A percentile compares a stretch with the other conserved stretches of the same genome.
These are phyloP conservation scores for Muricea muricata DNA, from an alignment of 92 coral and sea anemone genomes.

Conservation along the genomic window DNA sequence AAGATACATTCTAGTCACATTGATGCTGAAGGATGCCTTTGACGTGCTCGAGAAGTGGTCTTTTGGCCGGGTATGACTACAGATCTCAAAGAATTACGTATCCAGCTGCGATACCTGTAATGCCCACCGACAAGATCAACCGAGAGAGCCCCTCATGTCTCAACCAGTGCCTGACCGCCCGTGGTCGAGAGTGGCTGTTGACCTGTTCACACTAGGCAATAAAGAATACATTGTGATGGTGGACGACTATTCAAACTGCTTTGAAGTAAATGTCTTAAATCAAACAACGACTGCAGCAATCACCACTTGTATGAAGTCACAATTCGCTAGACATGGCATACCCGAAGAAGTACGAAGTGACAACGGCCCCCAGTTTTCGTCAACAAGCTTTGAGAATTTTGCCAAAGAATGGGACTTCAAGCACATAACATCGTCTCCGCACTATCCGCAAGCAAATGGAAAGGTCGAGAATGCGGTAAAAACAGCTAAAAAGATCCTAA, in stretches of 20 bases:
- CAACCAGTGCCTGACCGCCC: slow-evolving; percentile 27
- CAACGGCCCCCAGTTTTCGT: slow-evolving; percentile 28
- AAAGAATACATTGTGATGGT: slow-evolving; percentile 29
- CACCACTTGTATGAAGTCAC: slow-evolving; percentile 2
- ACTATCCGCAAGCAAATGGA: slow-evolving; percentile 40
- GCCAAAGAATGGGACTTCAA: slow-evolving; percentile 29
- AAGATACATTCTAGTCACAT: slow-evolving; percentile 40
- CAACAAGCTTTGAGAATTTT: slow-evolving; percentile 7
- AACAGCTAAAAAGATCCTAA: slow-evolving; percentile 8
- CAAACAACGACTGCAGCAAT: not conserved
- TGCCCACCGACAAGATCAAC: slow-evolving; percentile 37
- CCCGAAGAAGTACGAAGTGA: slow-evolving; percentile 32
- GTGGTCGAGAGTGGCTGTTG: slow-evolving; percentile 19
- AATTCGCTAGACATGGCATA: slow-evolving; percentile 40
- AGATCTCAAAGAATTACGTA: not conserved
- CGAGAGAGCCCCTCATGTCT: slow-evolving; percentile 34
- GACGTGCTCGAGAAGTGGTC: slow-evolving; percentile 9
- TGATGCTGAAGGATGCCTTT: slow-evolving; percentile 18
- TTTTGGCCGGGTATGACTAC: slow-evolving; percentile 30
- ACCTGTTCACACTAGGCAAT: not conserved
- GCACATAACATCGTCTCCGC: slow-evolving; percentile 19
- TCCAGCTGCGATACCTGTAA: slow-evolving; percentile 22
- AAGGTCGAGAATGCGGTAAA: slow-evolving; percentile 38
- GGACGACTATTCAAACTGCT: slow-evolving; percentile 27
- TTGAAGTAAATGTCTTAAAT: not conserved